Percentiles rank a stretch among this genome's conserved stretches.
Evolutionary conservation across 2,113 vertebrate species (phyloP).

Genomic region (Bagarius yarrelli): DNA sequence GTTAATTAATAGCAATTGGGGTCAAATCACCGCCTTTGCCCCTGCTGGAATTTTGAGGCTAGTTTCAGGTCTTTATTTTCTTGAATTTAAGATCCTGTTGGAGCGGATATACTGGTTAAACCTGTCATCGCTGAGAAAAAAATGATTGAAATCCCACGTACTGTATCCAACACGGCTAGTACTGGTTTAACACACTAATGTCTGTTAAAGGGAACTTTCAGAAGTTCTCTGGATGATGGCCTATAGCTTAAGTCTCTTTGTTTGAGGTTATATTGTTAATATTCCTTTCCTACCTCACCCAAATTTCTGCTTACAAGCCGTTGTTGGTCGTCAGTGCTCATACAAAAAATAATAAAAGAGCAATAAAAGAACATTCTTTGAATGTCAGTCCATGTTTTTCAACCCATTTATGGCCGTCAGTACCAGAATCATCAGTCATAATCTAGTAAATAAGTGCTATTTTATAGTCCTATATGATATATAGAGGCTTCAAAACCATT

Average conservation of each 20-base stretch:
- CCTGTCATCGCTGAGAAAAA: background rate
- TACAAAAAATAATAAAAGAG: background rate
- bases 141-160: background rate
- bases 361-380: background rate
- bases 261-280: background rate
- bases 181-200: too few relatives aligned
- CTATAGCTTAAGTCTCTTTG: background rate
- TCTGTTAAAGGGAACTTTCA: background rate
- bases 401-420: background rate
- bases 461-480: too few relatives aligned
- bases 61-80: background rate
- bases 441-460: too few relatives aligned
- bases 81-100: background rate
- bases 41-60: background rate
- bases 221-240: background rate
- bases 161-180: background rate
- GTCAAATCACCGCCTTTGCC: background rate
- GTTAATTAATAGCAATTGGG: too few relatives aligned
- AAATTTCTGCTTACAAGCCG: background rate
- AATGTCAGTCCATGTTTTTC: background rate
- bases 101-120: background rate
- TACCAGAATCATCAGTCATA: background rate
- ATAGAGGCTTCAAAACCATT: too few relatives aligned
- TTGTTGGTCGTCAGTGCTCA: background rate
- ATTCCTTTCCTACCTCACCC: background rate